Percentiles rank a stretch among this genome's conserved stretches.
Conservation (phyloP, 1,140 invertebrate genomes). For the Calliopsis andreniformis region DNA sequence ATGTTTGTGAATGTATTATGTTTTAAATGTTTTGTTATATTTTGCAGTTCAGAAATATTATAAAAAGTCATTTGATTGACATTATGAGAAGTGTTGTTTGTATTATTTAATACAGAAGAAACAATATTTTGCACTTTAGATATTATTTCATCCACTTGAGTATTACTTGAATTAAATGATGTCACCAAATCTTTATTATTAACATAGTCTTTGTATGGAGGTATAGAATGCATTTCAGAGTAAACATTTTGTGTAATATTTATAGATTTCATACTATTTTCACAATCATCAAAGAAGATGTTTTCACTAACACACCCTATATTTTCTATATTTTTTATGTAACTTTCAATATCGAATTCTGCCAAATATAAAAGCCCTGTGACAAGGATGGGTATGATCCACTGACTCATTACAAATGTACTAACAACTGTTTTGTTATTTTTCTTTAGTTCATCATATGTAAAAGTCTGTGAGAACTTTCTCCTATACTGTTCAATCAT, state of each 20-base stretch:
- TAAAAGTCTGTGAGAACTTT: neutral
- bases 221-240: neutral
- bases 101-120: constrained; percentile 38
- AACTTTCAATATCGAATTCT: constrained; percentile 30
- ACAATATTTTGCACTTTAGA: constrained; percentile 56
- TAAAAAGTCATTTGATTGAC: neutral
- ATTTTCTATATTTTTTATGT: constrained; percentile 11
- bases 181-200: neutral
- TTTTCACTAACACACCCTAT: constrained; percentile 46
- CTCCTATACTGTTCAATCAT: neutral
- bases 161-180: constrained; percentile 6
- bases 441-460: neutral
- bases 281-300: constrained; percentile 50
- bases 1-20: neutral
- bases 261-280: neutral
- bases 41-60: constrained; percentile 20
- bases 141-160: constrained; percentile 56
- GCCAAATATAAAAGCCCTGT: constrained; percentile 49
- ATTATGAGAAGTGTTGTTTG: constrained; percentile 3
- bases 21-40: constrained; percentile 26
- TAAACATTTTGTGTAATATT: neutral
- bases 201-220: constrained; percentile 1
- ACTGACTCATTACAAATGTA: constrained; percentile 53
- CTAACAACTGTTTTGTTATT: constrained; percentile 12
- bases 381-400: constrained; percentile 61